Evolutionary conservation across 2,113 vertebrate genomes (phyloP), one percentile per base, ranked within the genome.

Genomic region (Smithornis capensis): DNA sequence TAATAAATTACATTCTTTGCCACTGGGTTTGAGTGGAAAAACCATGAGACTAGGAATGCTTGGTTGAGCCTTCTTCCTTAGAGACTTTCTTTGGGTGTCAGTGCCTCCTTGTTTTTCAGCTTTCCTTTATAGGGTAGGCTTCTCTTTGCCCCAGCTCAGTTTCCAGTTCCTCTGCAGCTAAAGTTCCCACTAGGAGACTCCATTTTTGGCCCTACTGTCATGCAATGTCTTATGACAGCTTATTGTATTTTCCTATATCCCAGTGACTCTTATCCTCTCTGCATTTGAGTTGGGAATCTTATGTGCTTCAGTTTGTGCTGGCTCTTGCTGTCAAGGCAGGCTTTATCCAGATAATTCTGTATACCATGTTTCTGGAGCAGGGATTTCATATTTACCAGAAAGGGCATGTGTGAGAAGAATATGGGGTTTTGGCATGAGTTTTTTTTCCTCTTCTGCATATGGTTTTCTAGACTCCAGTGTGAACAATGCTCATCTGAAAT

Each of bases 371-470:
- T 83, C 59, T 73, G 59, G 23, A 92, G 59, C 9, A 53, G 59
- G n/a, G n/a, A 37, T 86, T 90, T 90, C 0, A 18, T 73, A 9
- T 59, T 63, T 64, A n/a, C 13, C 4, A 31, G 35, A 59, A 71
- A 45, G 6, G 33, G 24, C 7, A 16, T 0, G 1, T 38, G 17
- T 6, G 50, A 65, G 19, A 83, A 42, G 25, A 83, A 64, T 52
- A 28, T 7, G 17, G 14, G 3, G 8, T 0, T 65, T 79, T 59
- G 21, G 2, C 27, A 55, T 45, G 63, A 6, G 0, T 23, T 55
- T 67, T 50, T 27, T 11, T 1, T 13, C 5, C 10, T 70, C 45
- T 84, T 81, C 17, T 81, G 24, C 11, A 6, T 77, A 14, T 33
- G 10, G 53, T 35, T 47, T 80, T 40, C 29, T 69, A n/a, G 83